phyloP scores from a whole-genome alignment of 2,797 vertebrate genomes.

The Hapalemur alaotrensis region DNA sequence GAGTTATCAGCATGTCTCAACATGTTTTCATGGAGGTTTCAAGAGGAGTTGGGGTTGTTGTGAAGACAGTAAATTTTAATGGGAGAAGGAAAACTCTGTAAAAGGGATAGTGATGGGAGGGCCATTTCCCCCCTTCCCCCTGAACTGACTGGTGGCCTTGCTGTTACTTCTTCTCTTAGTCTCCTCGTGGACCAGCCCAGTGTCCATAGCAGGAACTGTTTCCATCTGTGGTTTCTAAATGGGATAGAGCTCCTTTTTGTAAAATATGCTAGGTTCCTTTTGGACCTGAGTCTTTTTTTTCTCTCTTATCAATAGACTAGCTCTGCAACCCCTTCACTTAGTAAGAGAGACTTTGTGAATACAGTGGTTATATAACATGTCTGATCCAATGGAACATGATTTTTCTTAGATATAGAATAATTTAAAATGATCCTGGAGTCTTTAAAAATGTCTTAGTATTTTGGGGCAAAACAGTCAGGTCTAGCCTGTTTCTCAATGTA shows the following conservation, averaged over 20 bases:
- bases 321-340: neutral
- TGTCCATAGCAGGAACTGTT: neutral
- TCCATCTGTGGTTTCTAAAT: neutral
- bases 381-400: neutral
- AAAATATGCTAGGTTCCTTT: neutral
- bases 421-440: neutral
- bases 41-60: neutral
- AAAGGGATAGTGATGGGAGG: neutral
- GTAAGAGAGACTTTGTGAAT: neutral
- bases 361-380: neutral
- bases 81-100: conserved; percentile 1
- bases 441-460: neutral
- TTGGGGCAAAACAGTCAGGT: neutral
- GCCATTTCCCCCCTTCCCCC: neutral
- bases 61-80: neutral
- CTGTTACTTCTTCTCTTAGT: neutral
- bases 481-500: neutral
- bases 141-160: neutral
- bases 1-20: neutral
- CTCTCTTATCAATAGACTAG: neutral
- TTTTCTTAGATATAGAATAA: neutral
- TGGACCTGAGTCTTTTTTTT: neutral
- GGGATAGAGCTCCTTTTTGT: neutral
- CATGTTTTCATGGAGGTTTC: neutral
- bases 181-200: neutral